Conservation (phyloP, 2,797 vertebrate genomes). For the Chelmon rostratus region DNA sequence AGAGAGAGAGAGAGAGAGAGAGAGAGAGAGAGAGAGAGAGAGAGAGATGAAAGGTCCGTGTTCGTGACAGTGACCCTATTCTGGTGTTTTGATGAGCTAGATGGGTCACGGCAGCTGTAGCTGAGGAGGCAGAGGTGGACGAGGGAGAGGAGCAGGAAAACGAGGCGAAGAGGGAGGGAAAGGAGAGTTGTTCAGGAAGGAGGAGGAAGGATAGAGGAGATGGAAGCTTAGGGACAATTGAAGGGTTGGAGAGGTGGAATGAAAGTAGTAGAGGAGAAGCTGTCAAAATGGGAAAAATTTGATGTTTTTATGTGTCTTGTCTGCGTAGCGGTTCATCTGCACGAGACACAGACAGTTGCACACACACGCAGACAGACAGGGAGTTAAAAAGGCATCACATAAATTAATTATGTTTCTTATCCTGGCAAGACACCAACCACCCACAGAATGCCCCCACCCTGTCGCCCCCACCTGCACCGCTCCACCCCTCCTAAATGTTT, state of each 20-base stretch:
- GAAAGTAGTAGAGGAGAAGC: conserved; percentile 5
- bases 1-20: too few species aligned
- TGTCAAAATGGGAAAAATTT: background rate
- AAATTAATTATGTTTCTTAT: conserved; percentile 79
- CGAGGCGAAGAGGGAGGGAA: conserved; percentile 9
- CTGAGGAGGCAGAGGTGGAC: conserved; percentile 61
- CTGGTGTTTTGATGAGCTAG: conserved; percentile 82
- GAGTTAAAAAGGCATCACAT: conserved; percentile 69
- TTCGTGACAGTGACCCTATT: conserved; percentile 85
- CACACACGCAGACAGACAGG: conserved; percentile 53
- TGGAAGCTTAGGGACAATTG: conserved; percentile 23
- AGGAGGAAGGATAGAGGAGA: conserved; percentile 15
- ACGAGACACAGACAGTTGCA: conserved; percentile 65
- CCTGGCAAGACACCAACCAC: conserved; percentile 69
- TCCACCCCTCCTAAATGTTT: conserved; percentile 71
- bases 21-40: too few species aligned
- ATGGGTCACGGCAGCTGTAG: conserved; percentile 80
- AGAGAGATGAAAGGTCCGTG: conserved; percentile 63
- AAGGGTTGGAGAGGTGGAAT: conserved; percentile 1
- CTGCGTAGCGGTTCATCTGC: conserved; percentile 27
- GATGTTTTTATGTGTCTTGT: conserved; percentile 43
- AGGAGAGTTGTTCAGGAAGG: conserved; percentile 11
- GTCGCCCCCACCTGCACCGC: conserved; percentile 32
- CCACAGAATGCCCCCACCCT: conserved; percentile 39
- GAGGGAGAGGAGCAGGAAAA: conserved; percentile 53